phyloP scores from a whole-genome alignment of 1,140 invertebrate species.

The Drosophila ficusphila region DNA sequence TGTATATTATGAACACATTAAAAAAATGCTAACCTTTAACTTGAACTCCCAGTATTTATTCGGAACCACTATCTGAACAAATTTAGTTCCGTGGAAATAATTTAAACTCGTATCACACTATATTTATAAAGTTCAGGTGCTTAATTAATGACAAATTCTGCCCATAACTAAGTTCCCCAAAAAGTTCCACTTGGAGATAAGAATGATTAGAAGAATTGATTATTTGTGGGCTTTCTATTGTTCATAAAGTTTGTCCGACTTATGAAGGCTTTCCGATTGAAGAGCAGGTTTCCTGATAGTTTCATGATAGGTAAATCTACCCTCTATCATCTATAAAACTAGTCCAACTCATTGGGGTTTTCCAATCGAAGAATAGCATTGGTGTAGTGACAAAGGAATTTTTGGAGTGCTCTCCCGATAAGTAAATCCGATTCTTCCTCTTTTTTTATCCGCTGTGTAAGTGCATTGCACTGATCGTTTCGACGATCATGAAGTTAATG shows the following conservation, averaged over 20 bases:
- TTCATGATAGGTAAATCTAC: background rate
- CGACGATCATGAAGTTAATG: background rate
- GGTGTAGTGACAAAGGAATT: no score
- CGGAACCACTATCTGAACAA: no score
- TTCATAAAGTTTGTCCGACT: background rate
- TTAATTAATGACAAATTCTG: background rate
- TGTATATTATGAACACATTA: no score
- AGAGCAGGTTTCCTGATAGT: background rate
- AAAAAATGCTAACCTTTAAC: no score
- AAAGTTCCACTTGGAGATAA: background rate
- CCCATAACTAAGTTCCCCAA: no score
- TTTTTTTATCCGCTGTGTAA: constrained; percentile 1
- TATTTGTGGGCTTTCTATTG: no score
- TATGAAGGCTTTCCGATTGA: background rate
- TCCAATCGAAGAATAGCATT: no score
- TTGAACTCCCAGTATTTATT: no score
- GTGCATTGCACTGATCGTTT: background rate
- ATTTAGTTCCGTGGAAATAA: no score
- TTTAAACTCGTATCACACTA: background rate
- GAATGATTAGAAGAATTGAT: background rate
- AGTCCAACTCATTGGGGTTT: background rate
- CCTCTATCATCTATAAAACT: background rate
- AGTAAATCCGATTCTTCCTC: background rate
- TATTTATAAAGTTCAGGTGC: background rate
- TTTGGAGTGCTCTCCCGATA: background rate